Conservation (phyloP, 2,888 invertebrate genomes). For the Stenichneumon culpator region DNA sequence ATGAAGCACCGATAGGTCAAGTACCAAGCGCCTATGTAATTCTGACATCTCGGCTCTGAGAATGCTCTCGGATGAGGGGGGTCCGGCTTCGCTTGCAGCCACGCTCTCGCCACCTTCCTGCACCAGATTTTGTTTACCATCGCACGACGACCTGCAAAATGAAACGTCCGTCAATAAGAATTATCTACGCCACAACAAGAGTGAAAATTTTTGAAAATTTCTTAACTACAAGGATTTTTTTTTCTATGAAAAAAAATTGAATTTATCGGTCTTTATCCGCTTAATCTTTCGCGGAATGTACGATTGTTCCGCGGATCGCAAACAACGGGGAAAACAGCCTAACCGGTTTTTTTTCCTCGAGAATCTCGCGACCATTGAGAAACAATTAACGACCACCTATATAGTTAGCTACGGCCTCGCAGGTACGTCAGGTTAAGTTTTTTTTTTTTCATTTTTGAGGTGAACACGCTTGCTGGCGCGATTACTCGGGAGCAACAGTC, state of each 20-base stretch:
- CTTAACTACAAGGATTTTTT: not conserved
- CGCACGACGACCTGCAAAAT: conserved; percentile 80
- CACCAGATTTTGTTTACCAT: conserved; percentile 84
- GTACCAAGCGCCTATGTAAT: conserved; percentile 77
- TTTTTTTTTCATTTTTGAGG: conserved; percentile 43
- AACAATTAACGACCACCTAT: not conserved
- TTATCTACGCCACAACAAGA: not conserved
- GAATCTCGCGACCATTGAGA: not conserved
- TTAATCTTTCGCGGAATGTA: not conserved
- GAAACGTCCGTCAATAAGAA: not conserved
- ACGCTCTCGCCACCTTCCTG: conserved; percentile 79
- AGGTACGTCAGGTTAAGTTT: not conserved
- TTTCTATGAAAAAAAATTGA: not conserved
- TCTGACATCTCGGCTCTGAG: conserved; percentile 78
- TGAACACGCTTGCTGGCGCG: not conserved
- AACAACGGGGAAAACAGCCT: not conserved
- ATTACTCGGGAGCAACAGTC: conserved; percentile 14
- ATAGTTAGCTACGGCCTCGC: not conserved
- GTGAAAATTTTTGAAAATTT: not conserved
- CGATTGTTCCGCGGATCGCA: not conserved
- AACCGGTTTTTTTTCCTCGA: not conserved
- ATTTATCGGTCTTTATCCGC: not conserved
- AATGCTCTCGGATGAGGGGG: conserved; percentile 77
- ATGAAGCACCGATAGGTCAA: conserved; percentile 87
- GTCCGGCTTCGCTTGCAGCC: conserved; percentile 75